Base-by-base conservation (phyloP, 2,113 vertebrate species). In the Clarias magur region DNA sequence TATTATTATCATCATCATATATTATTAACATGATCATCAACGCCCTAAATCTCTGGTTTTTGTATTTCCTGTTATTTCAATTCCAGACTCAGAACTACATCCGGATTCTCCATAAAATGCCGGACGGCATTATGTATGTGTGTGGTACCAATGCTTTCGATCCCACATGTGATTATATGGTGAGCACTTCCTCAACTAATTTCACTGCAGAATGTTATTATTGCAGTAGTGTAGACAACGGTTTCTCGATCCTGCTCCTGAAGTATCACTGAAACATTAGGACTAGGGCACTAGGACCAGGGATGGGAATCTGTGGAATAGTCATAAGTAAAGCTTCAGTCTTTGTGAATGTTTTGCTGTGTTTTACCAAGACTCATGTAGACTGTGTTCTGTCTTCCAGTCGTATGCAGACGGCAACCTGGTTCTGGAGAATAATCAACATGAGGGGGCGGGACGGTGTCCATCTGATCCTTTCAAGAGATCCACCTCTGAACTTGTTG, bases 21-120 rank as follows among this genome's bases (percentile, higher is more conserved):
- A 34, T 34, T 34, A 34, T 34, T 34, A 34, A 34, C 30, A 34
- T 34, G 1, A 34, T 34, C 30, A 34, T 34, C 34, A 48, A 6
- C 5, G 42, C 42, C 42, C 23, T 23, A 75, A 75, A 23, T 25
- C 21, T 21, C 3, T 21, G 34, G 17, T 19, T 1, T 75, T 23
- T 25, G 10, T 48, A 53, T 23, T 42, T 10, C 38, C 57, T 63
- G 21, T 79, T 67, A 48, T 56, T 48, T 21, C 60, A 9, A 10
- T 89, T 82, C 68, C 90, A 96, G 96, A 91, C 68, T 86, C 93
- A 93, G 89, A 96, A 97, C 89, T 96, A 96, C 59, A 95, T 96
- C 83, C 92, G 94, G 68, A 83, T 94, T 78, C 90, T 97, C 42
- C 95, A 95, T 62, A 89, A 92, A 84, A 91, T 91, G 87, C 87